These are phyloP conservation scores for Hyperopisus bebe DNA, from an alignment of 2,113 vertebrate genomes.

Conservation along the genomic window DNA sequence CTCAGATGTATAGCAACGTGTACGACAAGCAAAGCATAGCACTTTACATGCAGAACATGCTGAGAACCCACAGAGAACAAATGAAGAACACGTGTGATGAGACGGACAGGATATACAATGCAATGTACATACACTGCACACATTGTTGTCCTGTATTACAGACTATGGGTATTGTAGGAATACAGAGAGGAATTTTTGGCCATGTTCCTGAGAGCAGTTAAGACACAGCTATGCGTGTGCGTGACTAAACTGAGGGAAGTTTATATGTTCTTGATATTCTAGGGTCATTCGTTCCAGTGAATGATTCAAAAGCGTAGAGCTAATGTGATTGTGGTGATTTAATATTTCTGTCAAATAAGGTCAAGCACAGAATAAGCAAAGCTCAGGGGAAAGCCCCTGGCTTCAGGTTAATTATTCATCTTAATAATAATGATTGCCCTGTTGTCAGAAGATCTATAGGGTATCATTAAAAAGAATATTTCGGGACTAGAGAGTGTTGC, in stretches of 20 bases:
- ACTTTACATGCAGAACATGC: not conserved
- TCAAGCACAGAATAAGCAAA: constrained; percentile 15
- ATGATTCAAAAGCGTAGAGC: not conserved
- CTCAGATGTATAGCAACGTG: not conserved
- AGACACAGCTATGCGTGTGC: not conserved
- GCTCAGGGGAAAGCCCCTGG: constrained; percentile 10
- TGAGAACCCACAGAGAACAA: not conserved
- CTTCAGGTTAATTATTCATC: constrained; percentile 19
- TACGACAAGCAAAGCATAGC: not conserved
- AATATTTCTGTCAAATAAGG: constrained; percentile 20
- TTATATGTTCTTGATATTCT: not conserved
- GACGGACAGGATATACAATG: not conserved
- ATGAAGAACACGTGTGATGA: not conserved
- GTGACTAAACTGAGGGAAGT: not conserved
- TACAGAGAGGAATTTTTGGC: not conserved
- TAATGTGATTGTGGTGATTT: constrained; percentile 12
- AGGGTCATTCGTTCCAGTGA: not conserved
- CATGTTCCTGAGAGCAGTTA: not conserved
- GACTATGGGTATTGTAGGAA: not conserved
- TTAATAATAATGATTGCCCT: constrained; percentile 21
- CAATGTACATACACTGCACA: not conserved
- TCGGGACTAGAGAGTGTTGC: not conserved
- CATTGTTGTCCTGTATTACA: not conserved
- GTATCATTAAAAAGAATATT: constrained; percentile 17
- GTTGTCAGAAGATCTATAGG: constrained; percentile 20